Evolutionary conservation across 2,797 vertebrate species (phyloP).

Genomic region (Mastacembelus armatus): DNA sequence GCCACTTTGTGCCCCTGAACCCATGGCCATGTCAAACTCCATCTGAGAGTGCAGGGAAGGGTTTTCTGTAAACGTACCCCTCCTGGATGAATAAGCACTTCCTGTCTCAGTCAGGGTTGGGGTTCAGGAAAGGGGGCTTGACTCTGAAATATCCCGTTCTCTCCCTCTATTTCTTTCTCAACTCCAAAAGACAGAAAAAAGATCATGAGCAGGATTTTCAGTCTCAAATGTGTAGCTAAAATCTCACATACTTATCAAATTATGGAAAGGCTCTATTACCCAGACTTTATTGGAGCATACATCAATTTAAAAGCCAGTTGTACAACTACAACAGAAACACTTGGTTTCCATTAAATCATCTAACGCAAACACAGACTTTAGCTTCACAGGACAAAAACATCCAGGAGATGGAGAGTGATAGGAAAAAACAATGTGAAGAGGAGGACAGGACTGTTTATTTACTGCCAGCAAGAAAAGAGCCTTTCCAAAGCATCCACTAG

Average conservation of each 20-base stretch:
- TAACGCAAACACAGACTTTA: slow-evolving; percentile 55
- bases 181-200: slow-evolving; percentile 3
- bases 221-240: slow-evolving; percentile 38
- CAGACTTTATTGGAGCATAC: slow-evolving; percentile 54
- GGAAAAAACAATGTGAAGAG: slow-evolving; percentile 49
- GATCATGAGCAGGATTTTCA: slow-evolving; percentile 24
- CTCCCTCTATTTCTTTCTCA: slow-evolving; percentile 13
- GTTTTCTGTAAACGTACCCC: slow-evolving; percentile 63
- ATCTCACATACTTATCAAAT: slow-evolving; percentile 59
- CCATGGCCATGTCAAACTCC: slow-evolving; percentile 36
- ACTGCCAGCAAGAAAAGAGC: slow-evolving; percentile 15
- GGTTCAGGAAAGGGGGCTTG: slow-evolving; percentile 31
- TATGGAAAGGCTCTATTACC: slow-evolving; percentile 35
- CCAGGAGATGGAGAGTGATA: slow-evolving; percentile 45
- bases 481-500: slow-evolving; percentile 12
- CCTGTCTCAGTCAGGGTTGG: slow-evolving; percentile 54
- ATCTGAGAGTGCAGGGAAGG: slow-evolving; percentile 35
- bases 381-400: slow-evolving; percentile 29
- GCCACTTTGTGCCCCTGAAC: slow-evolving; percentile 45
- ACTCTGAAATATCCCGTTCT: slow-evolving; percentile 29
- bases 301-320: slow-evolving; percentile 66
- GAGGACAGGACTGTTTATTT: slow-evolving; percentile 56
- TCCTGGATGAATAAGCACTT: slow-evolving; percentile 64
- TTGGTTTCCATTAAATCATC: slow-evolving; percentile 63
- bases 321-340: slow-evolving; percentile 57